Base-by-base conservation (phyloP, 2,113 vertebrate genomes). In the Oxygymnocypris stewartii region DNA sequence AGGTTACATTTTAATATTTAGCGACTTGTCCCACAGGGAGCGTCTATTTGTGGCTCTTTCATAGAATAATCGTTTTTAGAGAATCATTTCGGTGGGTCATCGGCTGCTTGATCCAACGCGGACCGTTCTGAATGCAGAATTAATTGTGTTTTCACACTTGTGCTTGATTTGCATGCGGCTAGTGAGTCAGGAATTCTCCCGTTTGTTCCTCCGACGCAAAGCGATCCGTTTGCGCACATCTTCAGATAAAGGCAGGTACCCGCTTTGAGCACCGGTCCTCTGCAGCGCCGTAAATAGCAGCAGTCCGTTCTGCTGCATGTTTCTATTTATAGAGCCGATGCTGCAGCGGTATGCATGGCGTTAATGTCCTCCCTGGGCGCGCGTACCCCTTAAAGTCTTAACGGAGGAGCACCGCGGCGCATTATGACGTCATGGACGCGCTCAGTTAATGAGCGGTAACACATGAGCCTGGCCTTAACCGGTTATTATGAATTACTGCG, bases 251-350 rank as follows among this genome's bases (percentile, higher is more conserved):
- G 86, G 42, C 75, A 91, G 90, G 90, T 84, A 88, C 69, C 76
- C 85, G 88, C 87, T 81, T 14, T 89, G 73, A 86, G 86, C 86
- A 59, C 51, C 84, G 91, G 89, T 86, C 73, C 37, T 59, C 84
- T 82, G 88, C 79, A 47, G 89, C 88, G 91, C 93, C 91, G 89
- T 89, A 95, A 94, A 95, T 95, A 94, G 94, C 92, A 92, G 87
- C 90, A 88, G 88, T 93, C 91, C 91, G 86, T 93, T 93, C 93
- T 94, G 90, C 93, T 93, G 94, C 94, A 93, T 92, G 92, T 83
- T 92, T 89, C 94, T 95, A 95, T 95, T 94, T 94, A 94, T 95
- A 95, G 95, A 88, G 89, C 84, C 8, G 87, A 93, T 92, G 92
- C 93, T 91, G 94, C 92, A 90, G 91, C 90, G 93, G 90, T 90